Evolutionary conservation across 1,140 invertebrate species (phyloP).

Genomic region (Marisa cornuarietis): DNA sequence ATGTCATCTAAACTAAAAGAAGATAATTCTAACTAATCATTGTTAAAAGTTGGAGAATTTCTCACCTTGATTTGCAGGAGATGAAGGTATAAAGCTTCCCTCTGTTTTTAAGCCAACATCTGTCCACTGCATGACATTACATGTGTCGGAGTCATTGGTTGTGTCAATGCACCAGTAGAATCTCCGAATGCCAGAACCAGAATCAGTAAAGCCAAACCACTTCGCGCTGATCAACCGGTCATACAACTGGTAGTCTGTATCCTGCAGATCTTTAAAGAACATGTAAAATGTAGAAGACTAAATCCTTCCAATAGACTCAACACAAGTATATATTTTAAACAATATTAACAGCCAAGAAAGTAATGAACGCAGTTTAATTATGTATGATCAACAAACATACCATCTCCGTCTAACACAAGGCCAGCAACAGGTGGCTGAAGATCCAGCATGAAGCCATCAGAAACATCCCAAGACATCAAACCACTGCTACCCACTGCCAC

Average conservation of each 20-base stretch:
- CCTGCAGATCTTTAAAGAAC: slow-evolving; percentile 28
- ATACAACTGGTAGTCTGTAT: background rate
- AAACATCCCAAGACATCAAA: slow-evolving; percentile 17
- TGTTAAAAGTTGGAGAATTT: too few species aligned
- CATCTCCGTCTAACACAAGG: slow-evolving; percentile 35
- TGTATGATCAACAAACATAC: slow-evolving; percentile 32
- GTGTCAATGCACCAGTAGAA: slow-evolving; percentile 45
- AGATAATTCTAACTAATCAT: too few species aligned
- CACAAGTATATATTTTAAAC: background rate
- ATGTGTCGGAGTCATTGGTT: slow-evolving; percentile 17
- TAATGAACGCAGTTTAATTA: slow-evolving; percentile 22
- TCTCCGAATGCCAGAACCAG: slow-evolving; percentile 34
- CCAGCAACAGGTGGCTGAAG: slow-evolving; percentile 37
- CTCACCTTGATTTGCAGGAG: background rate
- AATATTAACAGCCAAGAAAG: background rate
- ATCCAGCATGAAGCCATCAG: slow-evolving; percentile 48
- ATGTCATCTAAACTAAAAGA: too few species aligned
- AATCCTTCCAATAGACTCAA: background rate
- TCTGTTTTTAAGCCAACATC: slow-evolving; percentile 11
- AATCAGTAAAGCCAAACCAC: slow-evolving; percentile 44
- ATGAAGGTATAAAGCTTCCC: background rate
- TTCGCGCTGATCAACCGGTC: slow-evolving; percentile 12
- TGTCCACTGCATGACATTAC: slow-evolving; percentile 36
- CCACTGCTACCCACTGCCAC: background rate
- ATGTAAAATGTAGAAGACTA: background rate